A percentile compares a stretch with the other conserved stretches of the same genome.
These are phyloP conservation scores for Bombus impatiens DNA, from an alignment of 1,140 invertebrate genomes.

Conservation along the genomic window DNA sequence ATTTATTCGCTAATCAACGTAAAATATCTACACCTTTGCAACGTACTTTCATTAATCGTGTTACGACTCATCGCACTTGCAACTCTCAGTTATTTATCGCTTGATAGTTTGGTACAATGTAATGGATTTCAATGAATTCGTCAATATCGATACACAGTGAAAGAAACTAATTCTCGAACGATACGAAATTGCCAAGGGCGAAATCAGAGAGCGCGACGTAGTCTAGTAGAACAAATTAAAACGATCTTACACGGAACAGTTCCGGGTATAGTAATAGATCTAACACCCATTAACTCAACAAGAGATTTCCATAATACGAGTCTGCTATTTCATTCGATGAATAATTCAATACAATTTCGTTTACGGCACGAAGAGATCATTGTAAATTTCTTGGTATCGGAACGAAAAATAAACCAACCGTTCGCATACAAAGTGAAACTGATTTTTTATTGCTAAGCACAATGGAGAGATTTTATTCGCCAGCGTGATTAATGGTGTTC, in stretches of 20 bases:
- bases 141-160: not conserved
- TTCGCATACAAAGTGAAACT: not conserved
- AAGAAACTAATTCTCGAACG: not conserved
- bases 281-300: conserved; percentile 43
- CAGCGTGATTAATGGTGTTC: too few relatives aligned
- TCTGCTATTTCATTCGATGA: conserved; percentile 28
- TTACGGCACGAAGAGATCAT: conserved; percentile 10
- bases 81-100: not conserved
- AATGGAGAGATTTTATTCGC: not conserved
- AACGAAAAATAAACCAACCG: conserved; percentile 14
- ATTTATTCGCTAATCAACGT: not conserved
- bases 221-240: conserved; percentile 39
- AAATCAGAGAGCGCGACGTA: conserved; percentile 29
- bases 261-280: conserved; percentile 47
- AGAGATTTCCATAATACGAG: conserved; percentile 41
- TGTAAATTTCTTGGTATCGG: not conserved
- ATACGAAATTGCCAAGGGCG: not conserved
- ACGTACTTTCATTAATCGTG: not conserved
- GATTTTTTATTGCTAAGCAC: not conserved
- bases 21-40: not conserved
- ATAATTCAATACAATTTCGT: conserved; percentile 45
- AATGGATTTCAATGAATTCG: not conserved
- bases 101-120: not conserved
- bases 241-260: conserved; percentile 31
- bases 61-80: not conserved